Evolutionary conservation across 2,888 invertebrate genomes (phyloP).

Genomic region (Dilophus febrilis): DNA sequence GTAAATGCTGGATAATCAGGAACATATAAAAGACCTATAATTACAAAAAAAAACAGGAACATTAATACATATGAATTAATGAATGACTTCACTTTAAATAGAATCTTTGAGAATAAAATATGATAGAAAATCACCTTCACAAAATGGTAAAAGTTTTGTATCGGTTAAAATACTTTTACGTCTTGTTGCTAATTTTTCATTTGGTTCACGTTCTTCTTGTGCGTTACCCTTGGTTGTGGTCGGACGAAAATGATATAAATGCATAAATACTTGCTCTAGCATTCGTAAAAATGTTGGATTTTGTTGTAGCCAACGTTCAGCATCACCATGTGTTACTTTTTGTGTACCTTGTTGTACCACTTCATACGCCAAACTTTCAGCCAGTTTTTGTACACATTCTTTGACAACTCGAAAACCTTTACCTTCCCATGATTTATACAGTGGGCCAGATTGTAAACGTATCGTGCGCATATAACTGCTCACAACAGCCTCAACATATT

Average conservation of each 20-base stretch:
- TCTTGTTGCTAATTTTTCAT: constrained; percentile 1
- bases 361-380: constrained; percentile 36
- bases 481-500: constrained; percentile 60
- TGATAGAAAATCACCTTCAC: constrained; percentile 2
- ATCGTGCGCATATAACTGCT: constrained; percentile 56
- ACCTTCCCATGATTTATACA: constrained; percentile 40
- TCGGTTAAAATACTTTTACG: constrained; percentile 12
- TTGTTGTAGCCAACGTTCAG: constrained; percentile 29
- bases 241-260: constrained; percentile 31
- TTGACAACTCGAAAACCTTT: constrained; percentile 39
- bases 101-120: no score
- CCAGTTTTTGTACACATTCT: constrained; percentile 37
- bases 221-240: constrained; percentile 9
- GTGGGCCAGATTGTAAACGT: constrained; percentile 35
- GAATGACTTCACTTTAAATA: no score
- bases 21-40: constrained; percentile 46
- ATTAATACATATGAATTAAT: no score
- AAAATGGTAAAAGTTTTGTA: constrained; percentile 19
- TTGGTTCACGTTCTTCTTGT: constrained; percentile 10
- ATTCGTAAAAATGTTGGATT: constrained; percentile 35
- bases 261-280: constrained; percentile 36
- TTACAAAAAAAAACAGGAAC: constrained; percentile 4
- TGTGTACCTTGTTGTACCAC: constrained; percentile 20
- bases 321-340: constrained; percentile 17
- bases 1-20: constrained; percentile 60